Base-by-base conservation (phyloP, 2,888 invertebrate species). In the Drosophila neotestacea region DNA sequence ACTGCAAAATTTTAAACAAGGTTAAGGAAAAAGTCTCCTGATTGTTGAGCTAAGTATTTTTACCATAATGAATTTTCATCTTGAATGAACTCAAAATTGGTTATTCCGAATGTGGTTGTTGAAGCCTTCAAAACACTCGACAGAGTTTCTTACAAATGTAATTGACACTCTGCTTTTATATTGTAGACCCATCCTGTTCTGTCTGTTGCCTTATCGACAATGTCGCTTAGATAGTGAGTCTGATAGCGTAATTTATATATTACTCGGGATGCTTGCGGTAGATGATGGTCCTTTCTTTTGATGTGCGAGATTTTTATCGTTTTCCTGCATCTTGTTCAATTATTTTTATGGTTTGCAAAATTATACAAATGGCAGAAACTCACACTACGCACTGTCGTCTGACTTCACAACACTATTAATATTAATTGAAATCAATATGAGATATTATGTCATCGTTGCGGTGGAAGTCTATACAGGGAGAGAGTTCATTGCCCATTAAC, bases 211-310 rank as follows among this genome's bases (percentile, higher is more conserved):
- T 58, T 70, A 70, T 59, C 71, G 10, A 16, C 10, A 36, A 27
- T 11, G 44, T 36, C 10, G 11, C 22, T 28, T 13, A 42, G 63
- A 56, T 52, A 56, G 36, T 38, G 34, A 6, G n/a, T 36, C n/a
- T 22, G 22, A 22, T 22, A 22, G 22, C 22, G 36, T 16, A 16
- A 16, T 27, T 36, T 50, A 10, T 34, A 30, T 32, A 9, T 32
- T 32, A 32, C 32, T 32, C 32, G 32, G 32, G 32, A 32, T 32
- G 32, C 32, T 34, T 4, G 52, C 56, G 52, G 42, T 55, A 42
- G n/a, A 16, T 42, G 16, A 27, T 56, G 56, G 55, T 69, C 69
- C 67, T 70, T 67, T 46, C 67, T 70, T 67, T 46, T 67, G 54
- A 66, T 54, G 68, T 69, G 39, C 32, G 11, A 47, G 46, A 58